Percentiles rank a stretch among this genome's conserved stretches.
These are phyloP conservation scores for Crocidura indochinensis DNA, from an alignment of 2,797 vertebrate genomes.

Conservation along the genomic window DNA sequence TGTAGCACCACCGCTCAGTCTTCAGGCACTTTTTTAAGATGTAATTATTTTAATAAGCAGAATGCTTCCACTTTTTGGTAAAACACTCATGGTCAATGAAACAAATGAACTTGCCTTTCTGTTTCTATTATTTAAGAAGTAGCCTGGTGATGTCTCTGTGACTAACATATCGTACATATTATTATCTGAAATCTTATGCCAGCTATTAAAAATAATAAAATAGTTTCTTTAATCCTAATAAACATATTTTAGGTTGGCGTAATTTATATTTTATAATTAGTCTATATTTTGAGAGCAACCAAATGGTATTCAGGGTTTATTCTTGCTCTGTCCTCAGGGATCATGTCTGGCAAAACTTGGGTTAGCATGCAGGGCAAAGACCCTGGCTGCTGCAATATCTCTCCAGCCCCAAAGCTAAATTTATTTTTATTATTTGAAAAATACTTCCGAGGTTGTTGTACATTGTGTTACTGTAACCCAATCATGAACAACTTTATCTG, in stretches of 20 bases:
- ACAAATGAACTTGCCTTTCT: not conserved
- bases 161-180: not conserved
- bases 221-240: constrained; percentile 15
- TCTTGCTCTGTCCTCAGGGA: too few relatives aligned
- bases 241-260: constrained; percentile 14
- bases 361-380: too few relatives aligned
- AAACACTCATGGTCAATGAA: not conserved
- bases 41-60: not conserved
- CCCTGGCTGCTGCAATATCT: too few relatives aligned
- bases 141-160: not conserved
- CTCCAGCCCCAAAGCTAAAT: not conserved
- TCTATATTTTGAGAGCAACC: too few relatives aligned
- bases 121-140: not conserved
- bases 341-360: too few relatives aligned
- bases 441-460: not conserved
- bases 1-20: too few relatives aligned
- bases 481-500: too few relatives aligned
- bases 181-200: not conserved
- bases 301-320: too few relatives aligned
- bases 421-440: constrained; percentile 57
- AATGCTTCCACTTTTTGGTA: not conserved
- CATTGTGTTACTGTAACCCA: too few relatives aligned
- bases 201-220: not conserved
- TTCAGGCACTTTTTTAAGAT: too few relatives aligned
- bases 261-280: too few relatives aligned